These are phyloP conservation scores for Smittia aterrima DNA, from an alignment of 2,888 invertebrate genomes.

Conservation along the genomic window DNA sequence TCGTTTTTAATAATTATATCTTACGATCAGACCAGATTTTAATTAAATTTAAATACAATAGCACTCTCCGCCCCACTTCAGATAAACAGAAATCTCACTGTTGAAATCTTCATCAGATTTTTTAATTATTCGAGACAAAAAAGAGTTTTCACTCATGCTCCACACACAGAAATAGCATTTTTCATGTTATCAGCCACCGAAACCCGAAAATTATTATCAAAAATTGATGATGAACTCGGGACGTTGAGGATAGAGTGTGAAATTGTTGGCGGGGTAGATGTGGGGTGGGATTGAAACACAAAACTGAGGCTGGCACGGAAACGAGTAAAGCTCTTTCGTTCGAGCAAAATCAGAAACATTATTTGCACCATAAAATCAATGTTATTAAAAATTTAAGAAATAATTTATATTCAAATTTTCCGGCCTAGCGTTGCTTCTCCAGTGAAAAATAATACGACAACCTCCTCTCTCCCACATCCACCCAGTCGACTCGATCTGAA, in stretches of 20 bases:
- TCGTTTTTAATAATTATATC: slow-evolving; percentile 8
- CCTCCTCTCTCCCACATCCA: too few species aligned
- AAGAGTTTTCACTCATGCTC: neutral
- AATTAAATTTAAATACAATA: slow-evolving; percentile 19
- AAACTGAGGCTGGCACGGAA: too few species aligned
- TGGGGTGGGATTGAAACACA: too few species aligned
- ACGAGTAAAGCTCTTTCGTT: neutral
- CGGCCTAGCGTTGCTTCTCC: too few species aligned
- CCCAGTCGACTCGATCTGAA: too few species aligned
- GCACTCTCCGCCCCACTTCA: neutral
- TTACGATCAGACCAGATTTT: slow-evolving; percentile 39
- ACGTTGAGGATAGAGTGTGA: neutral
- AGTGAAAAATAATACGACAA: neutral
- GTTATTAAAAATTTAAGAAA: slow-evolving; percentile 24
- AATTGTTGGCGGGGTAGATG: neutral
- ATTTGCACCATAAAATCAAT: slow-evolving; percentile 32
- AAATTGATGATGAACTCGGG: neutral
- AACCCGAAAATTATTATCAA: neutral
- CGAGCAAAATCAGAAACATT: neutral
- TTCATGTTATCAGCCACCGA: neutral
- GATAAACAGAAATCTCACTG: neutral
- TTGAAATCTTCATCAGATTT: neutral
- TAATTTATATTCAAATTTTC: slow-evolving; percentile 31
- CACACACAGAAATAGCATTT: neutral
- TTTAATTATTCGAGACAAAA: neutral